Percentiles rank a stretch among this genome's conserved stretches.
These are phyloP conservation scores for Brachirus orientalis DNA, from an alignment of 2,113 vertebrate species.

Conservation along the genomic window DNA sequence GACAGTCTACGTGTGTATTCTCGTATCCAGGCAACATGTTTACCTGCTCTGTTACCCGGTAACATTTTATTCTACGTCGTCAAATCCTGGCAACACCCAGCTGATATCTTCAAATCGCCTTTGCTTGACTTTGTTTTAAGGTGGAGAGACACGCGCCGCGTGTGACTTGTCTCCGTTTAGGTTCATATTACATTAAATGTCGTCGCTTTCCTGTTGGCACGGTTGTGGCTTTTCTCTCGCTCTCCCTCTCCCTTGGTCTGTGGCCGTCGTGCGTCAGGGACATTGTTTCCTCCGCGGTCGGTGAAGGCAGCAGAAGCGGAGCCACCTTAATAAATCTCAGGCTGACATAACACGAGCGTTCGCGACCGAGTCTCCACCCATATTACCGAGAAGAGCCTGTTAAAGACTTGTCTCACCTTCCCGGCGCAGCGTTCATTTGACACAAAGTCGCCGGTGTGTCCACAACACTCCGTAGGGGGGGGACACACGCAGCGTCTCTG, in stretches of 20 bases:
- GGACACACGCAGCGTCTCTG: too few species aligned
- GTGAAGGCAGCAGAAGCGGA: neutral
- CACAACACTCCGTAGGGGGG: neutral
- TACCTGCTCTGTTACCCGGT: slow-evolving; percentile 77
- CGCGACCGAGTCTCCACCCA: slow-evolving; percentile 69
- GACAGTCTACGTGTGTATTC: slow-evolving; percentile 18
- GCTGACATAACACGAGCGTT: slow-evolving; percentile 74
- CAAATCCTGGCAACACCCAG: slow-evolving; percentile 63
- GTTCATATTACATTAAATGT: neutral
- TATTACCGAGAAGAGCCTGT: slow-evolving; percentile 48
- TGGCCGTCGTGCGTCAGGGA: neutral
- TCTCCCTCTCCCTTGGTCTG: slow-evolving; percentile 20
- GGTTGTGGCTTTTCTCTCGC: neutral
- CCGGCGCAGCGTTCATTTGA: slow-evolving; percentile 18
- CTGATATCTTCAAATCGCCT: slow-evolving; percentile 33
- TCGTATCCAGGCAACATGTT: slow-evolving; percentile 76
- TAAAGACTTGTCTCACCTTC: slow-evolving; percentile 74
- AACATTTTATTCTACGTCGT: slow-evolving; percentile 70
- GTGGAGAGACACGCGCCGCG: slow-evolving; percentile 27
- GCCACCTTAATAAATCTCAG: slow-evolving; percentile 79
- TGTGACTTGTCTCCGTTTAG: neutral
- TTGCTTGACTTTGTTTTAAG: slow-evolving; percentile 73
- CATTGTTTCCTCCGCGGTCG: slow-evolving; percentile 10
- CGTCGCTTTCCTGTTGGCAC: neutral
- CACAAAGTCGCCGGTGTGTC: slow-evolving; percentile 24